A percentile compares a stretch with the other conserved stretches of the same genome.
Conservation (phyloP, 2,113 vertebrate species). For the Paratilapia polleni region DNA sequence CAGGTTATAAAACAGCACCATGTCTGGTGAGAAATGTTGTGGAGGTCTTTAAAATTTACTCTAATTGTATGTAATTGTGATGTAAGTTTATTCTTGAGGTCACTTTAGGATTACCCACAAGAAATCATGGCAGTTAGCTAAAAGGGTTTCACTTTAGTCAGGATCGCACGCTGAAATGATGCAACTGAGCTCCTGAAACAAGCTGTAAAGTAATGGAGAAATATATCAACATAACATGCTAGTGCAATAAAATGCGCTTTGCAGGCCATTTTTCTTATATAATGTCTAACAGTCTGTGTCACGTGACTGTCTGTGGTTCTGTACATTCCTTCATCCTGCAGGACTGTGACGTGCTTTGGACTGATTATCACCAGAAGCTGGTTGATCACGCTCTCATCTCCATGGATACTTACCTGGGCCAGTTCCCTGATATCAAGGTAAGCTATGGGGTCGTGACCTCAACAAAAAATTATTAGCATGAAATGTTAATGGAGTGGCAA, state of each 20-base stretch:
- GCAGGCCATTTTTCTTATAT: background rate
- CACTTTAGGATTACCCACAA: background rate
- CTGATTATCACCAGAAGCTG: constrained; percentile 97
- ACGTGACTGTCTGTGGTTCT: constrained; percentile 9
- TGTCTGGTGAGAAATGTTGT: background rate
- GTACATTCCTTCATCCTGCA: constrained; percentile 64
- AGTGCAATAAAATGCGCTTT: background rate
- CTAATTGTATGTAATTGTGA: too few species aligned
- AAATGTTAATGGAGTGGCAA: background rate
- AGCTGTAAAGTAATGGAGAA: background rate
- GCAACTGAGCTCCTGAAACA: background rate
- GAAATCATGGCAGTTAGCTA: background rate
- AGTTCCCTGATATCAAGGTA: constrained; percentile 99
- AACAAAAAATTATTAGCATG: background rate
- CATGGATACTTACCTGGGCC: constrained; percentile 98
- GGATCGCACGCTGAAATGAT: background rate
- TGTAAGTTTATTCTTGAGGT: background rate
- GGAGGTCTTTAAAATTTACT: background rate
- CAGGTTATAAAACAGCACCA: background rate
- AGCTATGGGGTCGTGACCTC: background rate
- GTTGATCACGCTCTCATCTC: constrained; percentile 97
- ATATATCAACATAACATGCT: background rate
- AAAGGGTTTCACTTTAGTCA: background rate
- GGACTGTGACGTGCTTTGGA: constrained; percentile 96
- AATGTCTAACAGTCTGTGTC: background rate